Conservation (phyloP, 2,797 vertebrate species). For the Typhlichthys subterraneus region DNA sequence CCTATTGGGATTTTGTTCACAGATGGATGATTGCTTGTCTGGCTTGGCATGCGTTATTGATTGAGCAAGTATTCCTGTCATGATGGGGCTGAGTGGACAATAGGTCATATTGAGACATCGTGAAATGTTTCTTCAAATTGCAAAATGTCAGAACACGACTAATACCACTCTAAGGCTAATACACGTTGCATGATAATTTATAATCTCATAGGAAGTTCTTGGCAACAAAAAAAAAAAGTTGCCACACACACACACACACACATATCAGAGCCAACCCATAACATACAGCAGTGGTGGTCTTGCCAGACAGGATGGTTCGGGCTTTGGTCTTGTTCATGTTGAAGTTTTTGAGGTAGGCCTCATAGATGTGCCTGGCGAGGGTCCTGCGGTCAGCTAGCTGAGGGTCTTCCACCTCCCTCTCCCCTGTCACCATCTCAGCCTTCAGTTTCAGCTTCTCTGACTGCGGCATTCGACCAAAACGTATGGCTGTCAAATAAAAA, state of each 20-base stretch:
- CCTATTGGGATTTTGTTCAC: slow-evolving; percentile 27
- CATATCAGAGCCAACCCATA: slow-evolving; percentile 23
- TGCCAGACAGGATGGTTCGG: slow-evolving; percentile 91
- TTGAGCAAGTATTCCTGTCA: slow-evolving; percentile 61
- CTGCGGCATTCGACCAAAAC: slow-evolving; percentile 96
- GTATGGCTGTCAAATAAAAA: slow-evolving; percentile 83
- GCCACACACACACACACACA: background rate
- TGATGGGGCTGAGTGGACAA: slow-evolving; percentile 26
- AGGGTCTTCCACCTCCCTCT: slow-evolving; percentile 82
- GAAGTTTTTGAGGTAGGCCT: slow-evolving; percentile 97
- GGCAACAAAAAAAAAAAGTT: background rate
- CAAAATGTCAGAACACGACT: background rate
- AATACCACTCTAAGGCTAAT: slow-evolving; percentile 23
- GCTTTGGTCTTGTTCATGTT: slow-evolving; percentile 98
- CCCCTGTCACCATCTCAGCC: slow-evolving; percentile 90
- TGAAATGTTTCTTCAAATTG: slow-evolving; percentile 1
- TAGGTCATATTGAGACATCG: slow-evolving; percentile 48
- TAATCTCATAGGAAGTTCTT: slow-evolving; percentile 37
- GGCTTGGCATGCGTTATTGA: slow-evolving; percentile 28
- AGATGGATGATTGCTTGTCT: slow-evolving; percentile 47
- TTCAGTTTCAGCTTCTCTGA: slow-evolving; percentile 97
- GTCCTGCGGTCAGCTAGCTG: slow-evolving; percentile 90
- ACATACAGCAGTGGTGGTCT: slow-evolving; percentile 91
- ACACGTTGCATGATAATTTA: slow-evolving; percentile 25
- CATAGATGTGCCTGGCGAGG: slow-evolving; percentile 91